Evolutionary conservation across 2,888 invertebrate species (phyloP).

Genomic region (Labia minor): DNA sequence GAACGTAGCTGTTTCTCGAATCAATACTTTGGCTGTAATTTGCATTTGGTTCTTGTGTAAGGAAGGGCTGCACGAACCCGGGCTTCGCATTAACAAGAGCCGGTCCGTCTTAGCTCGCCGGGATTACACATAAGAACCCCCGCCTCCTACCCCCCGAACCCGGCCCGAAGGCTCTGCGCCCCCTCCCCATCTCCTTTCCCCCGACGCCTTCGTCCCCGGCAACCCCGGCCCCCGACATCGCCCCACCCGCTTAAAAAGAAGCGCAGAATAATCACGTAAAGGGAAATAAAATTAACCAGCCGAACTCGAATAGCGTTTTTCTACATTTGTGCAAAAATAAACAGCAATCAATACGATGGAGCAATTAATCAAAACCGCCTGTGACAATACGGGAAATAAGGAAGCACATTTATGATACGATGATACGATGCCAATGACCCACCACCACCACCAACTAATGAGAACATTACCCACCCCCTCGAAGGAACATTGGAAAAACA

Average conservation of each 20-base stretch:
- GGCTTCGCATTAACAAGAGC: conserved; percentile 24
- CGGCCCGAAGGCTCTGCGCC: not conserved
- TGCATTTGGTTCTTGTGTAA: conserved; percentile 25
- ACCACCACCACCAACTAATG: no score
- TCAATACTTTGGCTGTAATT: conserved; percentile 25
- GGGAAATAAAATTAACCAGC: not conserved
- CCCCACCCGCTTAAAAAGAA: not conserved
- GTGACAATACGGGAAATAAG: no score
- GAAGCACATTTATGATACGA: no score
- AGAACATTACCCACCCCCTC: no score
- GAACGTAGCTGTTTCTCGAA: conserved; percentile 23
- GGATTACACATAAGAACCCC: conserved; percentile 18
- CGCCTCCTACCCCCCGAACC: not conserved
- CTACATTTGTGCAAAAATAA: not conserved
- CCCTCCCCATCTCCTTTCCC: no score
- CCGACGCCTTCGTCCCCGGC: not conserved
- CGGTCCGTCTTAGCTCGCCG: conserved; percentile 23
- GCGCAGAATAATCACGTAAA: not conserved
- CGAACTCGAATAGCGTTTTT: not conserved
- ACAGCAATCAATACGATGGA: not conserved
- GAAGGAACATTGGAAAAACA: no score
- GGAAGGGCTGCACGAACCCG: conserved; percentile 18
- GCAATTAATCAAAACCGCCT: no score
- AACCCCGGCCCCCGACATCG: not conserved
- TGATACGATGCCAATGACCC: no score